phyloP scores from a whole-genome alignment of 1,140 invertebrate genomes.

The Temnothorax longispinosus region DNA sequence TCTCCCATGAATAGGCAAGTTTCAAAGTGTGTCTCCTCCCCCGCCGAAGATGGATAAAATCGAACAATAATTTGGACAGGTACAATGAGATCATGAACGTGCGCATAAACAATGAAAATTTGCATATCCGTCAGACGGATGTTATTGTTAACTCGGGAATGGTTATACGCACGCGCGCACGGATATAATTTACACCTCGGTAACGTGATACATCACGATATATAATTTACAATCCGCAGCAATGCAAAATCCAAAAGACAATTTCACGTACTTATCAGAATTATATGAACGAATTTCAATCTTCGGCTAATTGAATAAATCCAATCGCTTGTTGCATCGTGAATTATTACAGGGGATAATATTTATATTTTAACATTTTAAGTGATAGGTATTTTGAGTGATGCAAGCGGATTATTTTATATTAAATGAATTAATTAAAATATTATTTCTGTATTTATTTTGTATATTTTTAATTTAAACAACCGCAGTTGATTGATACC shows the following conservation, averaged over 20 bases:
- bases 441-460: background rate
- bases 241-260: constrained; percentile 23
- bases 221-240: constrained; percentile 21
- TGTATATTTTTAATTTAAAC: background rate
- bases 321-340: background rate
- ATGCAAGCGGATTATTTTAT: background rate
- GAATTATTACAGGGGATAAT: background rate
- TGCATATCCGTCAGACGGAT: constrained; percentile 54
- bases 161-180: constrained; percentile 9
- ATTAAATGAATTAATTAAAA: background rate
- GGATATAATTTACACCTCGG: constrained; percentile 47
- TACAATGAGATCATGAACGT: constrained; percentile 24
- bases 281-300: background rate
- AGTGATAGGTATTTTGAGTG: background rate
- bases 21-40: background rate
- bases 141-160: constrained; percentile 56
- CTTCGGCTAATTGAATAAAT: background rate
- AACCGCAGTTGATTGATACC: background rate
- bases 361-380: constrained; percentile 12
- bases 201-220: constrained; percentile 18
- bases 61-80: constrained; percentile 33
- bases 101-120: constrained; percentile 56
- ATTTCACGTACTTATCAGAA: constrained; percentile 29
- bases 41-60: constrained; percentile 31
- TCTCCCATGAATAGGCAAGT: background rate